A percentile compares a stretch with the other conserved stretches of the same genome.
Conservation (phyloP, 2,797 vertebrate genomes). For the Iguana delicatissima region DNA sequence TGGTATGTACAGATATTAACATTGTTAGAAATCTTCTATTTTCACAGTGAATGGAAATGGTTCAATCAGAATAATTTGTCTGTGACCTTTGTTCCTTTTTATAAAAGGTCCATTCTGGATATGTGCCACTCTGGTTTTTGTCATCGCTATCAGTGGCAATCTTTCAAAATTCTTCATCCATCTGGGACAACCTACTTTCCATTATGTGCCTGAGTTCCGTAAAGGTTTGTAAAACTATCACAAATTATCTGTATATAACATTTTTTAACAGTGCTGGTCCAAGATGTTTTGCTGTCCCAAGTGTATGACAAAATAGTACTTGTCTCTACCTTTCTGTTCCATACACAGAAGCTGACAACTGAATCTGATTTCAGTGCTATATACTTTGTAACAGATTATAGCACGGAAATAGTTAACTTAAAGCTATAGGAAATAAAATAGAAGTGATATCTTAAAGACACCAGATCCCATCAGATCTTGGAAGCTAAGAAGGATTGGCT, state of each 20-base stretch:
- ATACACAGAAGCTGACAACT: neutral
- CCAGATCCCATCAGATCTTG: too few species aligned
- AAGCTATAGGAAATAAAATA: neutral
- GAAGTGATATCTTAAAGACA: neutral
- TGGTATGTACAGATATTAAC: conserved; percentile 79
- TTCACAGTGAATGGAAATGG: conserved; percentile 18
- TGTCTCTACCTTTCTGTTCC: neutral
- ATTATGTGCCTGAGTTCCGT: conserved; percentile 92
- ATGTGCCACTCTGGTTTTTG: conserved; percentile 95
- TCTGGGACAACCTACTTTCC: conserved; percentile 83
- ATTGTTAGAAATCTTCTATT: neutral
- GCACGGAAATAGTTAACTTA: too few species aligned
- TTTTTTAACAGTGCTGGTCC: neutral
- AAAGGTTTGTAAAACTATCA: conserved; percentile 86
- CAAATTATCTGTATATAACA: neutral
- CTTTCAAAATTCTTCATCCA: conserved; percentile 91
- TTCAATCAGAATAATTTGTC: conserved; percentile 16
- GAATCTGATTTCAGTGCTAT: neutral
- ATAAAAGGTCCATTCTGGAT: conserved; percentile 96
- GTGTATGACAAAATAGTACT: neutral
- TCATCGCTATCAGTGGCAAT: conserved; percentile 96
- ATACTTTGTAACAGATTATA: neutral
- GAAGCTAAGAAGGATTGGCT: too few species aligned
- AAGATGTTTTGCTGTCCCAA: neutral
- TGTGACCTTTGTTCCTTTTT: conserved; percentile 46